These are phyloP conservation scores for Taphrorychus bicolor DNA, from an alignment of 2,888 invertebrate genomes.

Conservation along the genomic window DNA sequence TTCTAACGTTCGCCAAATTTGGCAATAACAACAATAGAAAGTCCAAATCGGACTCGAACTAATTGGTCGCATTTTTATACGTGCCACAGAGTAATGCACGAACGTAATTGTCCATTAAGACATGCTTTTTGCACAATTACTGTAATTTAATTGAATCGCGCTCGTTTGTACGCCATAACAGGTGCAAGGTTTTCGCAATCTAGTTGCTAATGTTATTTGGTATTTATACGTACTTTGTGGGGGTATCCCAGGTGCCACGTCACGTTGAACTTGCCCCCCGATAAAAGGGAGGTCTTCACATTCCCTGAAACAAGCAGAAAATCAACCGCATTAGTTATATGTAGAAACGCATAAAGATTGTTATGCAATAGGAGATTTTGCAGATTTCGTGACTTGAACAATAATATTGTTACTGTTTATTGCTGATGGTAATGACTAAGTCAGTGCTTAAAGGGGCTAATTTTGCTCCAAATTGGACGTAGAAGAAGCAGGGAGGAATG, in stretches of 20 bases:
- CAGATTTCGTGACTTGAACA: too few relatives aligned
- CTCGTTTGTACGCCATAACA: background rate
- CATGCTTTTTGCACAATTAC: constrained; percentile 9
- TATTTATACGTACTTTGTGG: constrained; percentile 85
- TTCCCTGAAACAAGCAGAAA: constrained; percentile 67
- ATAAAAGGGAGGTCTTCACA: constrained; percentile 77
- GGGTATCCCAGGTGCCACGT: constrained; percentile 96
- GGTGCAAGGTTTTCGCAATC: background rate
- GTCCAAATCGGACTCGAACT: constrained; percentile 16
- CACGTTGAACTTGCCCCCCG: constrained; percentile 86
- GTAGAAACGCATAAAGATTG: background rate
- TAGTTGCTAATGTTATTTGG: too few relatives aligned
- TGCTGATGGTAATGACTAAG: too few relatives aligned
- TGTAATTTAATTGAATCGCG: background rate
- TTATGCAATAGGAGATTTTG: too few relatives aligned
- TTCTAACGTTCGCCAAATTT: constrained; percentile 30
- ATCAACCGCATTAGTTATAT: too few relatives aligned
- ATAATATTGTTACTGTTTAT: too few relatives aligned
- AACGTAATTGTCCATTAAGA: constrained; percentile 14
- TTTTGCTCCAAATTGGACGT: too few relatives aligned
- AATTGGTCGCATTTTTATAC: constrained; percentile 16
- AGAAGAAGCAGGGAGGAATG: too few relatives aligned
- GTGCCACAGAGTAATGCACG: background rate
- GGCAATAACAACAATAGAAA: constrained; percentile 12
- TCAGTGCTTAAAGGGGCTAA: too few relatives aligned